Conservation (phyloP, 2,113 vertebrate species). For the Labeo catla region DNA sequence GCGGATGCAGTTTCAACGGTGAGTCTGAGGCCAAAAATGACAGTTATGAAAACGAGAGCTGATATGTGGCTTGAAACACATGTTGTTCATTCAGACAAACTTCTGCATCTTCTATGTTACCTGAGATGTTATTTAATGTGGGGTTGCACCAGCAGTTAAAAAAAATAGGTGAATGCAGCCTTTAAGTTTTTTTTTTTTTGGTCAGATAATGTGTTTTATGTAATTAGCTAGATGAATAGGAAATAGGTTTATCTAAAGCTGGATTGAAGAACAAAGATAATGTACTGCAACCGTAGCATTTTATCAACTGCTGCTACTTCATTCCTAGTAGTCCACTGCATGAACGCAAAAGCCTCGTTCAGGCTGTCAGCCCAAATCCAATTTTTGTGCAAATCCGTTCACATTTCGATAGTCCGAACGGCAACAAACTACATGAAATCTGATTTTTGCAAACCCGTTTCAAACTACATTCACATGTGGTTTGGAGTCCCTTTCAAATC, state of each 20-base stretch:
- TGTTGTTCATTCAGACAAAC: neutral
- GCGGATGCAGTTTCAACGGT: conserved; percentile 26
- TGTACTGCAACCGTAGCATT: neutral
- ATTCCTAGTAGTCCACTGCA: neutral
- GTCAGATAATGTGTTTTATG: neutral
- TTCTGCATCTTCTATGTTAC: neutral
- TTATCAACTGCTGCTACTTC: neutral
- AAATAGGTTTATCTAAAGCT: neutral
- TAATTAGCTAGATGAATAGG: neutral
- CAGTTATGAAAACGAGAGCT: neutral
- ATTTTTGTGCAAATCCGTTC: too few relatives aligned
- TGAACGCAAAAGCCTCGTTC: too few relatives aligned
- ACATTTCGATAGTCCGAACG: too few relatives aligned
- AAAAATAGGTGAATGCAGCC: too few relatives aligned
- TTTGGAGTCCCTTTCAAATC: too few relatives aligned
- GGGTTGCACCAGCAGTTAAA: neutral
- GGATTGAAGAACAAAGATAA: neutral
- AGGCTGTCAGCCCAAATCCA: too few relatives aligned
- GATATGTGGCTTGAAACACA: neutral
- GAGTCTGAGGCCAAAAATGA: conserved; percentile 18
- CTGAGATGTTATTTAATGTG: neutral
- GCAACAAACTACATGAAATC: too few relatives aligned
- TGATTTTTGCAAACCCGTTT: too few relatives aligned
- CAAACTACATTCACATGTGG: too few relatives aligned
- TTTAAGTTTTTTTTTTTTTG: neutral